These are phyloP conservation scores for Antitype chi DNA, from an alignment of 2,888 invertebrate species.

Conservation along the genomic window DNA sequence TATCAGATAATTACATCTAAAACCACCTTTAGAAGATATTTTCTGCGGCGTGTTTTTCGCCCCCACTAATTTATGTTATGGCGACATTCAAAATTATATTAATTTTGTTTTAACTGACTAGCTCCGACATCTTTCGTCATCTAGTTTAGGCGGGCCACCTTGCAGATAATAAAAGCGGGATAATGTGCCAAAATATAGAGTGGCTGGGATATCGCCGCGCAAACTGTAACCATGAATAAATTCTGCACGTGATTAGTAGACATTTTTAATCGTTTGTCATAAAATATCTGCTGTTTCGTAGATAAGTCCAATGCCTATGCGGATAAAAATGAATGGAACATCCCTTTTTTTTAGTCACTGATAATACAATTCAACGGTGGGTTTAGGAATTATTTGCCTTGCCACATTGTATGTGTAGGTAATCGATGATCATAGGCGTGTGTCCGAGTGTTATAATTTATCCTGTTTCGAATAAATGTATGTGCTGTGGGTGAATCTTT, in stretches of 20 bases:
- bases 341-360: too few relatives aligned
- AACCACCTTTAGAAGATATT: conserved; percentile 33
- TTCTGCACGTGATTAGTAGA: not conserved
- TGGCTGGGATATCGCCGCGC: not conserved
- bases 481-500: not conserved
- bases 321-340: not conserved
- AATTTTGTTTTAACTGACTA: conserved; percentile 58
- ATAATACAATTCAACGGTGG: not conserved
- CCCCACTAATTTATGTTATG: conserved; percentile 45
- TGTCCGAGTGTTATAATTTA: not conserved
- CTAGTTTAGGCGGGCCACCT: conserved; percentile 22
- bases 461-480: not conserved
- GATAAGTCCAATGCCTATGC: not conserved
- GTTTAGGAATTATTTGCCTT: not conserved
- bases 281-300: not conserved
- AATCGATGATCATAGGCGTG: not conserved
- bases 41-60: conserved; percentile 22
- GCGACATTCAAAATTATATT: conserved; percentile 57
- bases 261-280: not conserved
- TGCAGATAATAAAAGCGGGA: conserved; percentile 12
- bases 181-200: not conserved
- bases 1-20: conserved; percentile 31
- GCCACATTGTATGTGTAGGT: not conserved
- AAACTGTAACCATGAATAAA: not conserved
- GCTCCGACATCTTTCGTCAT: conserved; percentile 48